Evolutionary conservation across 2,888 invertebrate genomes (phyloP), one percentile per base, ranked within the genome.

Genomic region (Apoda limacodes): DNA sequence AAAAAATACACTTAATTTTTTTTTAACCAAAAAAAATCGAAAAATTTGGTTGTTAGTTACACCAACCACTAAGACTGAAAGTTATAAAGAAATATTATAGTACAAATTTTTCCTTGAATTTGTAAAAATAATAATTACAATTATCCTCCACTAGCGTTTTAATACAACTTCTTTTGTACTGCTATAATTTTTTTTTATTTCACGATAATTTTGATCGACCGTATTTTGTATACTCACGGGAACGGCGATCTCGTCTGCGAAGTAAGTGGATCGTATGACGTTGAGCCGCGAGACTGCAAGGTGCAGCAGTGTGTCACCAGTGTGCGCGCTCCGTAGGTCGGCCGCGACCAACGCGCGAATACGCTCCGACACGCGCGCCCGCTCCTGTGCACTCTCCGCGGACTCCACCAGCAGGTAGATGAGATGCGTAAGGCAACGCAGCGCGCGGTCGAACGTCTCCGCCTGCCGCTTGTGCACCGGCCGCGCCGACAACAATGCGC

Each of bases 291-390:
- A 90, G 33, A 90, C 90, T 54, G 90, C 89, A 43, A 95, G 82
- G 78, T 95, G 95, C 37, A 96, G 83, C 41, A 95, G 80, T n/a
- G 92, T 87, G 63, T 93, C 92, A 37, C 89, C 88, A 34, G 86
- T 83, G 51, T 81, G 82, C 5, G 87, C 85, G 48, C 88, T 88
- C 40, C 85, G 84, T 30, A 90, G 86, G 66, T 89, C 87, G 37
- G 81, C 67, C 30, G 76, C 82, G 14, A 89, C 82, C 29, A 89
- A 71, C 43, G 69, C 61, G 32, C 76, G 76, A 9, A 90, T 83
- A 24, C 83, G 52, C 38, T 69, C 61, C 32, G 76, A 76, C 7
- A 89, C 83, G 15, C 10, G 32, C 33, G 40, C 34, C 32, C 69
- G 75, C 39, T 86, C 80, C 28, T 81, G 78, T 10, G 62, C 59